Evolutionary conservation across 1,140 invertebrate species (phyloP).

Genomic region (Drosophila burlai): DNA sequence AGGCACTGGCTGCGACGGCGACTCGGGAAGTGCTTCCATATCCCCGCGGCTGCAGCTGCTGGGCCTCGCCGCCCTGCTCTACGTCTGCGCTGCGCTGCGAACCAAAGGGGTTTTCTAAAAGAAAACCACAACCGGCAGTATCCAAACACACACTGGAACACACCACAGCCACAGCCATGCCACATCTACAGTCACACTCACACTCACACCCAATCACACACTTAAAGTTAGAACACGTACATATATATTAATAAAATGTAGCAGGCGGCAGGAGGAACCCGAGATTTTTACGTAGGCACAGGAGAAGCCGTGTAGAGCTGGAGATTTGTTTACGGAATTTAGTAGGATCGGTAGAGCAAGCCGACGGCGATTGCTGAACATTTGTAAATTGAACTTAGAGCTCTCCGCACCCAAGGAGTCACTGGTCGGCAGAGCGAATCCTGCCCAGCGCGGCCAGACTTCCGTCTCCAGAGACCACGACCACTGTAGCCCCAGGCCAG

Average conservation of each 20-base stretch:
- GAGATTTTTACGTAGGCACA: constrained; percentile 44
- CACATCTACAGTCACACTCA: constrained; percentile 25
- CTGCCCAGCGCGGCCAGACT: constrained; percentile 12
- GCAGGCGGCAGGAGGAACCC: constrained; percentile 21
- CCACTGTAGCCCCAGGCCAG: constrained; percentile 42
- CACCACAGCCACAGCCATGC: constrained; percentile 19
- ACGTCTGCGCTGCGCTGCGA: constrained; percentile 49
- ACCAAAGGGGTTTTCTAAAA: constrained; percentile 75
- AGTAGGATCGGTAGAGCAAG: constrained; percentile 50
- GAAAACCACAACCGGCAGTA: constrained; percentile 55
- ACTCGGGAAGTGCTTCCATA: constrained; percentile 74
- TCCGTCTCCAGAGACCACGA: constrained; percentile 31
- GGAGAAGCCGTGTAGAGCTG: constrained; percentile 30
- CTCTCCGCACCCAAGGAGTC: constrained; percentile 56
- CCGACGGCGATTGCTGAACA: constrained; percentile 71
- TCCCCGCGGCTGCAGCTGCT: constrained; percentile 51
- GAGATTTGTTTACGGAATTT: constrained; percentile 53
- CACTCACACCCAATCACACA: constrained; percentile 33
- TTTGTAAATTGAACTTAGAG: constrained; percentile 76
- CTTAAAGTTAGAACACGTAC: constrained; percentile 62
- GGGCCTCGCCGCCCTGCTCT: constrained; percentile 58
- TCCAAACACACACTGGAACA: constrained; percentile 34
- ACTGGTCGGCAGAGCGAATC: constrained; percentile 2
- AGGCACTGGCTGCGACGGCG: constrained; percentile 58
- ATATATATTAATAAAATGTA: constrained; percentile 58